Base-by-base conservation (phyloP, 2,797 vertebrate genomes). In the Percopsis omiscomaycus region DNA sequence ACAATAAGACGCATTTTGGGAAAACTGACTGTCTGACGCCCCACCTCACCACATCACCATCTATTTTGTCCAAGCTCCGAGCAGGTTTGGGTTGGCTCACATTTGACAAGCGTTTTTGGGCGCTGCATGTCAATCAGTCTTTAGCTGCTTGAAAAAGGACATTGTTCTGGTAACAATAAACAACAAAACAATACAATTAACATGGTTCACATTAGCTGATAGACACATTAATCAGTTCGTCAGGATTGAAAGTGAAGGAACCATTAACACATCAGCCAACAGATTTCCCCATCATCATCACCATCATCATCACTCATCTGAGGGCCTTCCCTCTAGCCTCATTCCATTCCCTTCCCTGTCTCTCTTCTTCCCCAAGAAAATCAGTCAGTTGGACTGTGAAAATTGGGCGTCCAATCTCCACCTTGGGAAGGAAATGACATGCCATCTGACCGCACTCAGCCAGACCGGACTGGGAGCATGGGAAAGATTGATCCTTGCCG, bases 321-420 rank as follows among this genome's bases (percentile, higher is more conserved):
- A 48, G 48, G n/a, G n/a, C 16, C n/a, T 32, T 9, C 49, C 32
- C 30, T 52, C 1, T 77, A 55, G 73, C 73, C 61, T 78, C 60
- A 77, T 86, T 83, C 82, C 78, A 78, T 79, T 80, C 77, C 74
- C 64, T 82, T 78, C 67, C 61, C 57, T 68, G 55, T 78, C 78
- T 70, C 57, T 72, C 61, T 68, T 68, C 73, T 78, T 59, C 76
- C 84, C 71, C 70, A 67, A 84, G 86, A 80, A 81, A 83, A 88
- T 90, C 83, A 87, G 84, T 77, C 74, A 68, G 82, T 80, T 81
- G 81, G 77, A 81, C 81, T 83, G 79, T 83, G 88, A 89, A 92
- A 92, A 92, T 90, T 84, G 86, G 86, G 82, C 78, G 65, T 84
- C 85, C 89, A 91, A 90, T 92, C 87, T 89, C 81, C 37, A 58